phyloP scores from a whole-genome alignment of 2,113 vertebrate species.

The Elanus axillaris region DNA sequence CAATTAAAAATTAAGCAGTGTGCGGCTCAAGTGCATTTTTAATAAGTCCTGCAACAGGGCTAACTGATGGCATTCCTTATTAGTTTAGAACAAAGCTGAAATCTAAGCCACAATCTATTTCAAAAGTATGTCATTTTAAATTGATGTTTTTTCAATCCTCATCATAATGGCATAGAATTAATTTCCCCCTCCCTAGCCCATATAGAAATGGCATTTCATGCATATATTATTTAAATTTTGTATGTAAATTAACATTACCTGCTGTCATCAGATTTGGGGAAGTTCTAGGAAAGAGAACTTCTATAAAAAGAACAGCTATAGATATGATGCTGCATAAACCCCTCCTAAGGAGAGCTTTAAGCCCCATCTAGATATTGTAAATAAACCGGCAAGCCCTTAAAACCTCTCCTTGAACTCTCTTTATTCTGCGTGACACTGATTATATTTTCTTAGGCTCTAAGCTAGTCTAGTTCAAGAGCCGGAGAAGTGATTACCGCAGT shows the following conservation, averaged over 20 bases:
- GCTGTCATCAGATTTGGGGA: constrained; percentile 42
- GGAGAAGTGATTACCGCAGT: constrained; percentile 77
- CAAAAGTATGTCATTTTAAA: constrained; percentile 54
- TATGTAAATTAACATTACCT: constrained; percentile 29
- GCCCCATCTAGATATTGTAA: not conserved
- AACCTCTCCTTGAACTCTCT: not conserved
- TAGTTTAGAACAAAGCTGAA: constrained; percentile 57
- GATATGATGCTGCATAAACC: not conserved
- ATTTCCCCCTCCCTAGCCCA: not conserved
- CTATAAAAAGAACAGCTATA: not conserved
- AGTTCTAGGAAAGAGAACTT: constrained; percentile 13
- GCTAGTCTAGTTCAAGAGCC: not conserved
- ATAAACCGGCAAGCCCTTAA: not conserved
- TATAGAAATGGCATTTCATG: not conserved
- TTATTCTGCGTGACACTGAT: not conserved
- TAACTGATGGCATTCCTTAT: constrained; percentile 64
- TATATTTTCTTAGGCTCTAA: not conserved
- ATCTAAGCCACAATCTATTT: constrained; percentile 50
- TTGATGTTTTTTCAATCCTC: constrained; percentile 44
- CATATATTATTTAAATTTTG: constrained; percentile 31
- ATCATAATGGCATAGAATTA: constrained; percentile 25
- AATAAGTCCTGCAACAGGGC: constrained; percentile 45
- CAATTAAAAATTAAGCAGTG: constrained; percentile 71
- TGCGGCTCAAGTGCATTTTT: constrained; percentile 62
- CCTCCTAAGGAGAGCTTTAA: not conserved